phyloP scores from a whole-genome alignment of 2,888 invertebrate genomes.

The Tethea ocularis region DNA sequence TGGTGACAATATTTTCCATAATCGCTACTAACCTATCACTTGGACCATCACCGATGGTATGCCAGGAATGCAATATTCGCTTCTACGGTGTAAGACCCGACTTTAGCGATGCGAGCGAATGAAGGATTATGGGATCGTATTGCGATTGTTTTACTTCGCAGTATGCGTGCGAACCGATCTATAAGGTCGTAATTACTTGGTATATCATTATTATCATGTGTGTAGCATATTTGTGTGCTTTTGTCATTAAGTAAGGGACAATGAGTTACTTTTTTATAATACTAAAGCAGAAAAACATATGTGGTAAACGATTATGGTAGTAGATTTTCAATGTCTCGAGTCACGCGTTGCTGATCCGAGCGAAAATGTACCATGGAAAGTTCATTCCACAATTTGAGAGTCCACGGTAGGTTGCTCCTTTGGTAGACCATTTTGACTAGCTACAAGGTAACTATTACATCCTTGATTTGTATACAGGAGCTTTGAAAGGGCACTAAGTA shows the following conservation, averaged over 20 bases:
- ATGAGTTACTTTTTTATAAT: neutral
- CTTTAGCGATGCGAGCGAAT: conserved; percentile 69
- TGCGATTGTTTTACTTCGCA: conserved; percentile 52
- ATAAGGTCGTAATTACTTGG: conserved; percentile 8
- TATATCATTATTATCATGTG: conserved; percentile 17
- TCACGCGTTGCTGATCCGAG: too few species aligned
- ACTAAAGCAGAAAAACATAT: too few species aligned
- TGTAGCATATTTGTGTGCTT: conserved; percentile 14
- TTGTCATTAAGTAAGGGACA: conserved; percentile 1
- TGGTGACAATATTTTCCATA: too few species aligned
- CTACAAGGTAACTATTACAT: too few species aligned
- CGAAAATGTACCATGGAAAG: too few species aligned
- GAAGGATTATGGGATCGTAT: conserved; percentile 65
- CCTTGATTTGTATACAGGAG: too few species aligned
- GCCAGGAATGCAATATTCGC: conserved; percentile 76
- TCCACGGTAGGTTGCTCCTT: too few species aligned
- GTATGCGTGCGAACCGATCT: conserved; percentile 18
- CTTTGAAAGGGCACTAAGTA: too few species aligned
- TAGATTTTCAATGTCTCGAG: too few species aligned
- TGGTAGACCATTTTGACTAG: too few species aligned
- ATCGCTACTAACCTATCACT: conserved; percentile 25
- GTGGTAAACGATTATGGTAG: too few species aligned
- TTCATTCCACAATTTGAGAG: too few species aligned
- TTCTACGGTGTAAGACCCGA: conserved; percentile 74
- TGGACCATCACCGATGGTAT: conserved; percentile 51